phyloP scores from a whole-genome alignment of 2,888 invertebrate genomes.

The Allolobophora icterica region DNA sequence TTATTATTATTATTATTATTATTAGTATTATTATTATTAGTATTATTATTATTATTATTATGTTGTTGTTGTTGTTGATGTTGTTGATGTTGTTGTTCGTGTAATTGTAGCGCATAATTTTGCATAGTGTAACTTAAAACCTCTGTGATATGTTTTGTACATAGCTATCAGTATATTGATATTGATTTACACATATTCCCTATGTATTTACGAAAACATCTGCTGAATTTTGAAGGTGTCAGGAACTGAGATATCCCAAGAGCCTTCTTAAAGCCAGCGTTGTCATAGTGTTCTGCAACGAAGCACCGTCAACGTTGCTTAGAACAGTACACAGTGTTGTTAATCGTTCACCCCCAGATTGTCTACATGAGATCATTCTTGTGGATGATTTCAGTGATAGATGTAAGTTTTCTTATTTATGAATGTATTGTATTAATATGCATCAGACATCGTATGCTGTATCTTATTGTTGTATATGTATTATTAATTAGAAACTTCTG shows the following conservation, averaged over 20 bases:
- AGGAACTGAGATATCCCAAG: slow-evolving; percentile 72
- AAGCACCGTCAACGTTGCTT: slow-evolving; percentile 83
- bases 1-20: too few relatives aligned
- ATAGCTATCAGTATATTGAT: too few relatives aligned
- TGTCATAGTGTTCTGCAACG: slow-evolving; percentile 85
- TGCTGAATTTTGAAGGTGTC: slow-evolving; percentile 69
- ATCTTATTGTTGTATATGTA: too few relatives aligned
- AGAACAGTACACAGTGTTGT: slow-evolving; percentile 89
- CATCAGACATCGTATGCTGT: too few relatives aligned
- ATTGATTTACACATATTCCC: neutral
- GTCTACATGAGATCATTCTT: slow-evolving; percentile 89
- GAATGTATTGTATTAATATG: neutral
- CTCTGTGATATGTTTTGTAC: too few relatives aligned
- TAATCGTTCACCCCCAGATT: slow-evolving; percentile 74
- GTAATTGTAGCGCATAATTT: too few relatives aligned
- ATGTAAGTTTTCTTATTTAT: neutral
- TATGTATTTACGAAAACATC: neutral
- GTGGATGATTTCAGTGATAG: slow-evolving; percentile 89
- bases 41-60: too few relatives aligned
- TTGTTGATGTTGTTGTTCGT: too few relatives aligned
- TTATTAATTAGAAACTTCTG: too few relatives aligned
- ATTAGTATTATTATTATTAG: too few relatives aligned
- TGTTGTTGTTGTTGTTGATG: too few relatives aligned
- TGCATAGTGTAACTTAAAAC: too few relatives aligned
- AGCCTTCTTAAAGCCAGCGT: slow-evolving; percentile 76